Evolutionary conservation across 1,140 invertebrate species (phyloP).

Genomic region (Ceratina calcarata): DNA sequence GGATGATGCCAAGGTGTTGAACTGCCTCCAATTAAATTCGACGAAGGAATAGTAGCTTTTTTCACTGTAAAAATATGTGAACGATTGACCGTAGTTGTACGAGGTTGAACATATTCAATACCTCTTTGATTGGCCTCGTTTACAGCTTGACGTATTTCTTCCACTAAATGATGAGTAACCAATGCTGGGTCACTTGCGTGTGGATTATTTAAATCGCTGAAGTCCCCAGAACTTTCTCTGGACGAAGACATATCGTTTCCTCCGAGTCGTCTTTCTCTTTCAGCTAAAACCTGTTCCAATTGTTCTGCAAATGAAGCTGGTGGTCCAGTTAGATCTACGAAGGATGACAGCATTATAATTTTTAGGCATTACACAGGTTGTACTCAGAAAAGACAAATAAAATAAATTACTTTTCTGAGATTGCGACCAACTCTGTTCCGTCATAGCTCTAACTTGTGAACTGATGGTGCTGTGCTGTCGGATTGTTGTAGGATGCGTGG

Average conservation of each 20-base stretch:
- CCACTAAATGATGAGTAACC: conserved; percentile 88
- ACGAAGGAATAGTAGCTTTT: conserved; percentile 83
- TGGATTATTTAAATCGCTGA: conserved; percentile 82
- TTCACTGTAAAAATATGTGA: conserved; percentile 77
- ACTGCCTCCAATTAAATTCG: conserved; percentile 69
- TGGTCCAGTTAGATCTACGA: conserved; percentile 79
- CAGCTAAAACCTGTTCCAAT: conserved; percentile 89
- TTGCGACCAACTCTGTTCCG: conserved; percentile 78
- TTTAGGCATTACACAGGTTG: background rate
- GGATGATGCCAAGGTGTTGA: conserved; percentile 76
- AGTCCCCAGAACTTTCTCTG: conserved; percentile 83
- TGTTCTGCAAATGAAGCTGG: conserved; percentile 90
- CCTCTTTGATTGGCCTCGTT: conserved; percentile 91
- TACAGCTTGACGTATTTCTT: conserved; percentile 91
- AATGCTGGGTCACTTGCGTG: conserved; percentile 79
- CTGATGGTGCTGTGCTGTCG: conserved; percentile 78
- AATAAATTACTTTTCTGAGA: conserved; percentile 73
- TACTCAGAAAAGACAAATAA: conserved; percentile 11
- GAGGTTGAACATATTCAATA: conserved; percentile 69
- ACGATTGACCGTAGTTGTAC: background rate
- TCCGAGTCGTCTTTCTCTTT: conserved; percentile 85
- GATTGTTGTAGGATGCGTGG: conserved; percentile 74
- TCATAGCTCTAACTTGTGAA: conserved; percentile 78
- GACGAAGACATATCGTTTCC: conserved; percentile 82
- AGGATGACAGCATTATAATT: background rate